Conservation (phyloP, 2,888 invertebrate species). For the Platycheirus albimanus region DNA sequence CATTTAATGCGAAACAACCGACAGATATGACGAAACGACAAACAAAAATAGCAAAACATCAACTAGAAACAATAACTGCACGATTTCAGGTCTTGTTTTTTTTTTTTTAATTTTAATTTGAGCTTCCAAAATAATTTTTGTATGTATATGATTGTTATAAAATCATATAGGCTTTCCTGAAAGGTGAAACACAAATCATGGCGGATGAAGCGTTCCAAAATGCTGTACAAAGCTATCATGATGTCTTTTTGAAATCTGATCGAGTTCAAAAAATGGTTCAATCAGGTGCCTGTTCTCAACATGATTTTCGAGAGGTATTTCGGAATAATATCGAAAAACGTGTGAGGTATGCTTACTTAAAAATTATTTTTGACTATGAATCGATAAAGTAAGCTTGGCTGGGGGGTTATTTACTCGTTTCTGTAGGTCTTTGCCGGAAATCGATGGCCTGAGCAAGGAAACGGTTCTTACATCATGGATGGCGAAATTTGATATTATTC, state of each 20-base stretch:
- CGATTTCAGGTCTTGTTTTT: conserved; percentile 91
- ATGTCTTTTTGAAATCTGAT: conserved; percentile 98
- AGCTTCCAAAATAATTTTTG: neutral
- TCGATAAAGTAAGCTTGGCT: too few species aligned
- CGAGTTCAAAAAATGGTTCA: conserved; percentile 98
- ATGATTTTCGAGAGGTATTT: conserved; percentile 99
- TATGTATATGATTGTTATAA: too few species aligned
- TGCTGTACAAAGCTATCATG: conserved; percentile 97
- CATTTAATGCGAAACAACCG: conserved; percentile 99
- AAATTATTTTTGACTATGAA: too few species aligned
- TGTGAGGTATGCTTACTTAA: conserved; percentile 90
- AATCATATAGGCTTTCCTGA: conserved; percentile 90
- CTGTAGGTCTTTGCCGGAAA: conserved; percentile 96
- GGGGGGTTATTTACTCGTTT: neutral
- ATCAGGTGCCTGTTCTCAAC: conserved; percentile 98
- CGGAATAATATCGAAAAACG: conserved; percentile 99
- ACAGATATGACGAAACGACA: conserved; percentile 98
- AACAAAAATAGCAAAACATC: conserved; percentile 97
- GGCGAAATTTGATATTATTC: conserved; percentile 99
- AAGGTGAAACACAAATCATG: conserved; percentile 99
- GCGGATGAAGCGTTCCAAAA: conserved; percentile 99
- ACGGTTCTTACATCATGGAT: conserved; percentile 99
- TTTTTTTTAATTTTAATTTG: neutral
- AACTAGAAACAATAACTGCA: conserved; percentile 95
- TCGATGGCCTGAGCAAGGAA: conserved; percentile 99